Evolutionary conservation across 2,888 invertebrate genomes (phyloP).

Genomic region (Omphaloscelis lunosa): DNA sequence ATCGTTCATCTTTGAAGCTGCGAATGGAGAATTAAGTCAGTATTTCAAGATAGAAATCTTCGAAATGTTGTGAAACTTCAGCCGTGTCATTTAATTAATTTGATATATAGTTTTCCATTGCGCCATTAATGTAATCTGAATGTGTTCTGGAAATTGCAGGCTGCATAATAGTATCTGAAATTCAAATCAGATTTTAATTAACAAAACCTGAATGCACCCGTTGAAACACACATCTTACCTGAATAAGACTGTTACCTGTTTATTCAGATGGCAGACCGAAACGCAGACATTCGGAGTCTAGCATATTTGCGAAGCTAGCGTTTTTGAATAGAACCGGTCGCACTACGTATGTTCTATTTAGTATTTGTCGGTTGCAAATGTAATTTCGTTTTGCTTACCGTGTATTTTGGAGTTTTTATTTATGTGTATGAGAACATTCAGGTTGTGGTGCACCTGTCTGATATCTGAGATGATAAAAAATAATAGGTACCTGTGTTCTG

Average conservation of each 20-base stretch:
- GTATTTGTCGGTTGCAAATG: constrained; percentile 65
- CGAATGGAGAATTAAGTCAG: constrained; percentile 54
- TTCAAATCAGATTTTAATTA: constrained; percentile 65
- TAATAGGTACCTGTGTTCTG: constrained; percentile 33
- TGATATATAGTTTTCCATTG: constrained; percentile 51
- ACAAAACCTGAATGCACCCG: constrained; percentile 56
- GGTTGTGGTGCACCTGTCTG: constrained; percentile 39
- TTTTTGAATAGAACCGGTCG: constrained; percentile 66
- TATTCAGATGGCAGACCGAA: constrained; percentile 68
- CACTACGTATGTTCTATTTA: constrained; percentile 62
- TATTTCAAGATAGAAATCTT: constrained; percentile 59
- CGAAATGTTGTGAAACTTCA: constrained; percentile 55
- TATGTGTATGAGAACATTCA: constrained; percentile 28
- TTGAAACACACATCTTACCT: constrained; percentile 61
- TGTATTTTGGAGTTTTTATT: constrained; percentile 47
- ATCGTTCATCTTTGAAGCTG: constrained; percentile 55
- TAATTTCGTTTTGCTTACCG: constrained; percentile 56
- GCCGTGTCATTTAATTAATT: constrained; percentile 60
- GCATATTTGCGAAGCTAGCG: constrained; percentile 63
- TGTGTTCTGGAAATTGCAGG: constrained; percentile 45
- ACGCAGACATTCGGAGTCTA: constrained; percentile 66
- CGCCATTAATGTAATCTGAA: constrained; percentile 40
- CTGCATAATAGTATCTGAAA: constrained; percentile 56
- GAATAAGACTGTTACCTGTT: constrained; percentile 62
- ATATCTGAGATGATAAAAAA: constrained; percentile 42